phyloP scores from a whole-genome alignment of 2,797 vertebrate species.

The Vultur gryphus region DNA sequence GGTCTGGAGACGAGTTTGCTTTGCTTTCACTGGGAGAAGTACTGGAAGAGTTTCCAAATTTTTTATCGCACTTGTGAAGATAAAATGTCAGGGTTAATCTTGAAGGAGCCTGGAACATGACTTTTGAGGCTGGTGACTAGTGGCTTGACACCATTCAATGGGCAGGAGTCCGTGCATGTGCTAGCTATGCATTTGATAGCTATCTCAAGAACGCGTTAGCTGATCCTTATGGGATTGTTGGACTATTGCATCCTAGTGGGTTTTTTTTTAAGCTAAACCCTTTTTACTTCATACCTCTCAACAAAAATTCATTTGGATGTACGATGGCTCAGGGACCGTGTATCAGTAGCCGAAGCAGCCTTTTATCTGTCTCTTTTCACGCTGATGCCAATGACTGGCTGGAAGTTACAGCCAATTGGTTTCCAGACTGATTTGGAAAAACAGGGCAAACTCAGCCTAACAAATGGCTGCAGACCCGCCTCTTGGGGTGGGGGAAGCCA shows the following conservation, averaged over 20 bases:
- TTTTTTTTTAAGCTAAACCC: neutral
- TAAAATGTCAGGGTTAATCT: neutral
- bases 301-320: neutral
- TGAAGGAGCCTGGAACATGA: neutral
- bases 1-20: neutral
- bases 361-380: neutral
- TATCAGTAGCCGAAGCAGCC: neutral
- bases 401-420: neutral
- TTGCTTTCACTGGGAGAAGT: neutral
- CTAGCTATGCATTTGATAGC: neutral
- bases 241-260: neutral
- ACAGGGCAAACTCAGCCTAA: neutral
- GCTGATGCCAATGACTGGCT: neutral
- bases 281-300: neutral
- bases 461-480: neutral
- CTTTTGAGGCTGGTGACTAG: neutral
- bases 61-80: neutral
- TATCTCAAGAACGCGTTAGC: neutral
- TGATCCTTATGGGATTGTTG: neutral
- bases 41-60: neutral
- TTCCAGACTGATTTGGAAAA: neutral
- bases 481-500: neutral
- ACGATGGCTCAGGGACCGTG: neutral
- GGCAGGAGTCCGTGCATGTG: neutral
- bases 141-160: fast-evolving